Percentiles rank a stretch among this genome's conserved stretches.
Conservation (phyloP, 2,888 invertebrate genomes). For the Pteria penguin region DNA sequence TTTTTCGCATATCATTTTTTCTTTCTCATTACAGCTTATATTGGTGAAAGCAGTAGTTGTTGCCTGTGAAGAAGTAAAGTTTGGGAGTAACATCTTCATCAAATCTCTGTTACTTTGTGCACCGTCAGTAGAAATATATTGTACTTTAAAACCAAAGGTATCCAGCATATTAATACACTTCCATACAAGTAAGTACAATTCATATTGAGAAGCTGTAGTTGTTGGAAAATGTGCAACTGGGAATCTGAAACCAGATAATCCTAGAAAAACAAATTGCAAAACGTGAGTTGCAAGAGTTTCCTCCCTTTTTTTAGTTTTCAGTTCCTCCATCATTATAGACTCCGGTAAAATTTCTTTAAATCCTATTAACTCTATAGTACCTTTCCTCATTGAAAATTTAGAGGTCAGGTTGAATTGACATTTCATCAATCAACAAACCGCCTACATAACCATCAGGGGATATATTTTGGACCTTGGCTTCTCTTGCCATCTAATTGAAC, state of each 20-base stretch:
- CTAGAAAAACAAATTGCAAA: slow-evolving; percentile 13
- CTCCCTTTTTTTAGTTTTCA: not conserved
- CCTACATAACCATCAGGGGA: slow-evolving; percentile 43
- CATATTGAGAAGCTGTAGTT: not conserved
- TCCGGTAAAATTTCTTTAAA: not conserved
- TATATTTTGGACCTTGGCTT: slow-evolving; percentile 36
- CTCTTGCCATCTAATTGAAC: slow-evolving; percentile 52
- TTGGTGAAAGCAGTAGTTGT: too few relatives aligned
- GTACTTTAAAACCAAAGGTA: slow-evolving; percentile 31
- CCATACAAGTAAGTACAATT: slow-evolving; percentile 24
- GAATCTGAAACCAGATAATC: slow-evolving; percentile 8
- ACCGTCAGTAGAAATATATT: slow-evolving; percentile 36
- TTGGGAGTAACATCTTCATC: slow-evolving; percentile 29
- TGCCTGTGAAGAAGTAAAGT: too few relatives aligned
- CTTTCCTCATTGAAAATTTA: slow-evolving; percentile 7
- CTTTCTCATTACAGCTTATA: too few relatives aligned
- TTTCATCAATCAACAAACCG: slow-evolving; percentile 48
- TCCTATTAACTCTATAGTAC: slow-evolving; percentile 7
- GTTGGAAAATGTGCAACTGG: slow-evolving; percentile 20
- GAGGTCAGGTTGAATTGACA: slow-evolving; percentile 48
- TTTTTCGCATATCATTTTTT: too few relatives aligned
- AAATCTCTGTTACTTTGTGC: slow-evolving; percentile 32
- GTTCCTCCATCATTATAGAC: not conserved
- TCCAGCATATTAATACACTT: slow-evolving; percentile 15
- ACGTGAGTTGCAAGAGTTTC: slow-evolving; percentile 6